Evolutionary conservation across 1,140 invertebrate genomes (phyloP).

Genomic region (Zaprionus nigranus): DNA sequence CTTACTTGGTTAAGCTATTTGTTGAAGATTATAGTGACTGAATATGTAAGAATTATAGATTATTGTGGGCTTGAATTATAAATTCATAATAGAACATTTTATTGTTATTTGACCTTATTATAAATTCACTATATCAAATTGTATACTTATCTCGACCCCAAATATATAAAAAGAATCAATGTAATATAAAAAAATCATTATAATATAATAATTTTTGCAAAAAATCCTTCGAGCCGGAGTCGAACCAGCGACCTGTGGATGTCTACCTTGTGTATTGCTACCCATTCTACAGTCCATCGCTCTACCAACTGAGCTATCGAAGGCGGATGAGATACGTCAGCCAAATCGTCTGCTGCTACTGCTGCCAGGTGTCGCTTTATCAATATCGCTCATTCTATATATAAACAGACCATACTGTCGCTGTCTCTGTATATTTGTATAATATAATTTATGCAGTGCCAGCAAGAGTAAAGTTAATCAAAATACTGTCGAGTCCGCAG

Average conservation of each 20-base stretch:
- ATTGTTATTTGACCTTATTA: no score
- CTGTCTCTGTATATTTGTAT: conserved; percentile 1
- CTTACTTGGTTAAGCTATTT: no score
- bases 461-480: conserved; percentile 3
- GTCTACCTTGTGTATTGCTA: conserved; percentile 46
- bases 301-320: conserved; percentile 95
- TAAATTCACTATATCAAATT: no score
- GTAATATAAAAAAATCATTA: not conserved
- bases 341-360: conserved; percentile 20
- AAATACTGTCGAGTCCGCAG: not conserved
- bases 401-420: not conserved
- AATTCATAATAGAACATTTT: no score
- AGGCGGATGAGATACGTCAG: conserved; percentile 82
- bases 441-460: conserved; percentile 27
- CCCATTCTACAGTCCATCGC: conserved; percentile 91
- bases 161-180: no score
- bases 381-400: conserved; percentile 14
- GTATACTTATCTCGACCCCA: no score
- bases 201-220: conserved; percentile 2
- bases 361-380: conserved; percentile 4
- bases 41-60: no score
- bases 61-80: not conserved
- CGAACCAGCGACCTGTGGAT: conserved; percentile 89
- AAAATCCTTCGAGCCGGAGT: conserved; percentile 88
- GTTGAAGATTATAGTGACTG: no score